phyloP scores from a whole-genome alignment of 2,113 vertebrate species.

The Neoarius graeffei region DNA sequence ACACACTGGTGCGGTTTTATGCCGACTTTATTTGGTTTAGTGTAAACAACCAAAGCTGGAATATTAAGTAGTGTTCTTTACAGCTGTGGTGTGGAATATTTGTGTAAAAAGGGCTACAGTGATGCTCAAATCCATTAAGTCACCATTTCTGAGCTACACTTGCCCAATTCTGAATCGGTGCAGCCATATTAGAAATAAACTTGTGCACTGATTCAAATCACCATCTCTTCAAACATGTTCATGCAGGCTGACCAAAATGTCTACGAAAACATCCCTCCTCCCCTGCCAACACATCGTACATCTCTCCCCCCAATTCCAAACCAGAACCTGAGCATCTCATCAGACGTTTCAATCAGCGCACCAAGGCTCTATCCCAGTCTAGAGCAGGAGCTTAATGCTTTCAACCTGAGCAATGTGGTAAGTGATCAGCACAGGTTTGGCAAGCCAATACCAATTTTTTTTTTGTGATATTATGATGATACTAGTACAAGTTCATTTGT shows the following conservation, averaged over 20 bases:
- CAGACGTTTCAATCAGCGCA: background rate
- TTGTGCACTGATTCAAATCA: background rate
- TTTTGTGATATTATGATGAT: background rate
- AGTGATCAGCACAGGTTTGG: background rate
- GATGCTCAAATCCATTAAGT: background rate
- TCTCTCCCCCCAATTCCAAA: background rate
- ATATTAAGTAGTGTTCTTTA: too few relatives aligned
- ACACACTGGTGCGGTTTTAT: too few relatives aligned
- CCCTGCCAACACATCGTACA: conserved; percentile 52
- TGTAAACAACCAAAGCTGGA: too few relatives aligned
- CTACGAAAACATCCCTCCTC: conserved; percentile 41
- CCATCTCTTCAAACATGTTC: background rate
- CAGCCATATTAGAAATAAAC: background rate
- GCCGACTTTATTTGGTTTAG: too few relatives aligned
- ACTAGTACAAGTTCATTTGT: background rate
- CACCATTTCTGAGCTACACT: conserved; percentile 62
- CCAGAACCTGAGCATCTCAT: background rate
- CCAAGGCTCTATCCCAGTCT: conserved; percentile 64
- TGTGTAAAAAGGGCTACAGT: background rate
- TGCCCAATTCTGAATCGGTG: conserved; percentile 27
- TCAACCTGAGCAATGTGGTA: conserved; percentile 49
- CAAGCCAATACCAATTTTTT: background rate
- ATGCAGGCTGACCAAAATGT: background rate
- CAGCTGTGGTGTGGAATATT: too few relatives aligned
- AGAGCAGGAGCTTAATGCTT: conserved; percentile 37